phyloP scores from a whole-genome alignment of 92 coral and sea anemone genomes.

The Hydrozoanthus gracilis region DNA sequence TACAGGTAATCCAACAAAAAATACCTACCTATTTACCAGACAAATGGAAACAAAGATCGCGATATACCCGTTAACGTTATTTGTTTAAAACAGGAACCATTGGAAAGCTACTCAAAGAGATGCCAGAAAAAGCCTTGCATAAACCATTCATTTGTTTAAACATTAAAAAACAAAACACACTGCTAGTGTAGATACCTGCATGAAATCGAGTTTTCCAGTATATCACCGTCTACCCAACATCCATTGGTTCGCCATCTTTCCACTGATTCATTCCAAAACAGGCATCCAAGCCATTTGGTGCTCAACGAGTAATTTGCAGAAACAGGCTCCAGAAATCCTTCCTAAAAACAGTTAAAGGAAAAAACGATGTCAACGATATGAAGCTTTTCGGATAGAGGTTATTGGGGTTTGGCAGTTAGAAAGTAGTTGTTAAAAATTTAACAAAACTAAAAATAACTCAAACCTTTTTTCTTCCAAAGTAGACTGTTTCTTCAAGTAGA shows the following conservation, averaged over 20 bases:
- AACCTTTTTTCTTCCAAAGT: constrained; percentile 70
- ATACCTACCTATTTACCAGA: too few species aligned
- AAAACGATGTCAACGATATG: too few species aligned
- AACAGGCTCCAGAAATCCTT: constrained; percentile 23
- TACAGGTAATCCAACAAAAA: too few species aligned
- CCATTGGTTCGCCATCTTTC: constrained; percentile 70
- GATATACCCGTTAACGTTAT: too few species aligned
- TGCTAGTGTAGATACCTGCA: constrained; percentile 65
- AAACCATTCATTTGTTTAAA: too few species aligned
- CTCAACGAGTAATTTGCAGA: constrained; percentile 59
- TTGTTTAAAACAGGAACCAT: too few species aligned
- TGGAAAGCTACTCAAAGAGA: too few species aligned
- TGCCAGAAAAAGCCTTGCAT: too few species aligned
- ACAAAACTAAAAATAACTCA: neutral
- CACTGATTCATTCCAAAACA: constrained; percentile 67
- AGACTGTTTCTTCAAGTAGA: constrained; percentile 58
- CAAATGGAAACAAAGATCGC: too few species aligned
- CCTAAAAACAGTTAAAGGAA: constrained; percentile 18
- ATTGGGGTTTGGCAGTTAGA: too few species aligned
- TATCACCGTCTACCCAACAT: constrained; percentile 63
- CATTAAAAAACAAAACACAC: too few species aligned
- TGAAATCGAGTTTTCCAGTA: constrained; percentile 37
- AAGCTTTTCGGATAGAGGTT: too few species aligned
- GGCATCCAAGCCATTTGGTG: constrained; percentile 78
- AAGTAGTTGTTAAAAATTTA: neutral